A percentile compares a stretch with the other conserved stretches of the same genome.
These are phyloP conservation scores for Bujurquina vittata DNA, from an alignment of 2,113 vertebrate genomes.

Conservation along the genomic window DNA sequence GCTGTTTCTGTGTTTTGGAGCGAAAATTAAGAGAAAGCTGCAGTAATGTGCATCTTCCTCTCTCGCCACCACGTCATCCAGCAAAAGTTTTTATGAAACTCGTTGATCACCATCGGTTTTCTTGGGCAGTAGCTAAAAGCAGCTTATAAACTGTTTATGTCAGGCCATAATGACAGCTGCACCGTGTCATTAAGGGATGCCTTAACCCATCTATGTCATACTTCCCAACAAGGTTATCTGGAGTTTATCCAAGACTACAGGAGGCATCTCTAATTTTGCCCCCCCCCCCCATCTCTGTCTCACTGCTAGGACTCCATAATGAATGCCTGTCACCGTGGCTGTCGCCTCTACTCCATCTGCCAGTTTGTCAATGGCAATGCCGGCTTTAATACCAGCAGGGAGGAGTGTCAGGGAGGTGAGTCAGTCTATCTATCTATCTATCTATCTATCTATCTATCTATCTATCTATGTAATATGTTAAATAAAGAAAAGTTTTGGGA, in stretches of 20 bases:
- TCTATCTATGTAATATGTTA: background rate
- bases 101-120: background rate
- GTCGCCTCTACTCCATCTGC: constrained; percentile 97
- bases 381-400: constrained; percentile 89
- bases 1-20: constrained; percentile 30
- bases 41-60: background rate
- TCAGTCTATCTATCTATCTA: background rate
- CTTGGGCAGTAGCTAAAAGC: background rate
- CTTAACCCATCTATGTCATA: constrained; percentile 16
- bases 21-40: background rate
- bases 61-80: background rate
- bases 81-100: constrained; percentile 1
- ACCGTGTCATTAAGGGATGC: constrained; percentile 36
- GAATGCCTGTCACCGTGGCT: constrained; percentile 95
- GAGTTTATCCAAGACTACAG: constrained; percentile 44
- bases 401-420: constrained; percentile 93
- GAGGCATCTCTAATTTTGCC: constrained; percentile 39
- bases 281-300: background rate
- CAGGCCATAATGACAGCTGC: constrained; percentile 32
- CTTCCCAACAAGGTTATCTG: constrained; percentile 8
- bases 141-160: constrained; percentile 26
- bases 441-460: background rate
- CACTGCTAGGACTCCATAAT: constrained; percentile 84
- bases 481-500: too few relatives aligned
- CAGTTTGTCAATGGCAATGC: constrained; percentile 92